Base-by-base conservation (phyloP, 2,888 invertebrate species). In the Himalopsyche japonica region DNA sequence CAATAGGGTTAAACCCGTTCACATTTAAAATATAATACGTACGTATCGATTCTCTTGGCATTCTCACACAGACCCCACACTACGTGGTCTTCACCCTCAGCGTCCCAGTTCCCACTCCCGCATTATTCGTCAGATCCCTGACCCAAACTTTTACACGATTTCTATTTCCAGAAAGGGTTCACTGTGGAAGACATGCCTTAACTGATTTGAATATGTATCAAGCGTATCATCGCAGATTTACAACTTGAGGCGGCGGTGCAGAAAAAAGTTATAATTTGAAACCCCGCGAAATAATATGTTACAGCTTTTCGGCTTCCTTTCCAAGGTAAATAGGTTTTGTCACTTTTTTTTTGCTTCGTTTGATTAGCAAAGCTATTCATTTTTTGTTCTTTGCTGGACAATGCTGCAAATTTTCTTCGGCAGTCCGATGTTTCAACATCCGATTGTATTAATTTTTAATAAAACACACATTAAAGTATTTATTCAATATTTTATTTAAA, bases 111-210 rank as follows among this genome's bases (percentile, higher is more conserved):
- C 64, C 24, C 27, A 64, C 30, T 70, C 70, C 30, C 70, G 30
- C 70, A 70, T 70, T 70, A 70, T 70, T 70, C 70, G 70, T 15
- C 27, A 27, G 70, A 70, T 70, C 70, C 70, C 70, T 70, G 70
- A 70, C 70, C 70, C 70, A 70, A 70, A 70, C 70, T 70, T 70
- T 70, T 70, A 70, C 70, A 70, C 70, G 70, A 70, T 27, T 70
- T 70, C 70, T 70, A 70, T 70, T 70, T 70, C 70, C 70, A 70
- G 70, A 70, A 70, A 70, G 70, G 70, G 70, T 70, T 70, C 70
- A 10, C 70, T 27, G 43, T 70, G 30, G 24, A 70, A 70, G 70
- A 70, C 70, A 70, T 70, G 70, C 70, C 70, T 70, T 27, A 70
- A 70, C 70, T 70, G 70, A 70, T 70, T 70, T 70, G 70, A 70